Base-by-base conservation (phyloP, 2,888 invertebrate genomes). In the Acanthococcus lagerstroemiae region DNA sequence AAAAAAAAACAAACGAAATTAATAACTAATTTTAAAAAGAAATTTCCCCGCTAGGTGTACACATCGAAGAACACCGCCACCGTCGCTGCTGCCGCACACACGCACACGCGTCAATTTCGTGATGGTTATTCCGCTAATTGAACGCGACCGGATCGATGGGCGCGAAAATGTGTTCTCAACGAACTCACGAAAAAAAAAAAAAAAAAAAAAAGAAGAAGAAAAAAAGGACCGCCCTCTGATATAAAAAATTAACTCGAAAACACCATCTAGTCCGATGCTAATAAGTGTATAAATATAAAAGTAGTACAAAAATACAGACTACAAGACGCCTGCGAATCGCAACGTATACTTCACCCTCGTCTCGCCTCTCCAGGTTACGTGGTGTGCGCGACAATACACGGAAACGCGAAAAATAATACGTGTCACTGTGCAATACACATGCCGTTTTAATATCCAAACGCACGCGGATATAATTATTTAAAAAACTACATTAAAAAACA, bases 301-400 rank as follows among this genome's bases (percentile, higher is more conserved):
- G 24, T 52, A n/a, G n/a, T n/a, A 15, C 12, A 37, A 37, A 37
- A 55, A 25, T 17, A 55, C 27, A 55, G 55, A 55, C 55, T 27
- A 19, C 27, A 55, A 55, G 55, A 55, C 55, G 55, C 55, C 55
- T 55, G 25, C 17, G 22, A n/a, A 12, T 24, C 25, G 25, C 54
- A 12, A 9, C 37, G 37, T 21, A 54, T 24, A 17, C 21, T 21
- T 21, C 25, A 54, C 55, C 55, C 55, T 25, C n/a, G n/a, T 19
- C 5, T 4, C 6, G 37, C 12, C 7, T 37, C 12, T 9, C 19
- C 9, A 21, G 19, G 19, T 12, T 19, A 50, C 17, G 17, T 50
- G 15, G 9, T 9, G 19, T 17, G 17, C 50, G 19, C 50, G 50
- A 50, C 22, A 26, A 25, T 55, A 22, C 27, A 15, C 17, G 27